phyloP scores from a whole-genome alignment of 2,888 invertebrate species.

The Drosophila merina region DNA sequence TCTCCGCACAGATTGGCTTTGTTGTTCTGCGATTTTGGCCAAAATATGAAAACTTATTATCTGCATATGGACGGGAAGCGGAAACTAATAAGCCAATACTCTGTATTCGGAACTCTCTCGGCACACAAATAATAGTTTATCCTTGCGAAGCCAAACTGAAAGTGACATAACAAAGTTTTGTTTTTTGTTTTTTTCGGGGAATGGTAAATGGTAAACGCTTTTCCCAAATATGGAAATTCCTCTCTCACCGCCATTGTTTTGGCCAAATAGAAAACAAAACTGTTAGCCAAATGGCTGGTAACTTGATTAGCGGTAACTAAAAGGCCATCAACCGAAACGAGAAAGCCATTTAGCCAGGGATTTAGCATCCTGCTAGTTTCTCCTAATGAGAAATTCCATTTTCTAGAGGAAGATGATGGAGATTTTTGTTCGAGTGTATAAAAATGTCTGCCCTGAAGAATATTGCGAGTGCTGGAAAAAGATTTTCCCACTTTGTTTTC shows the following conservation, averaged over 20 bases:
- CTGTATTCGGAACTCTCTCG: background rate
- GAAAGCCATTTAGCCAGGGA: background rate
- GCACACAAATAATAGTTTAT: no score
- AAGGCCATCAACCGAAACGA: background rate
- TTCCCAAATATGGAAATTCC: slow-evolving; percentile 13
- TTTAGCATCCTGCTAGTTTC: no score
- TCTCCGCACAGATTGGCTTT: background rate
- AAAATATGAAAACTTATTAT: slow-evolving; percentile 65
- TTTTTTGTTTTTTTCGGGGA: no score
- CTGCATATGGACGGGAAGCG: slow-evolving; percentile 17
- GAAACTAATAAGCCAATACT: slow-evolving; percentile 16
- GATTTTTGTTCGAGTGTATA: slow-evolving; percentile 10
- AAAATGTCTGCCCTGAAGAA: slow-evolving; percentile 4
- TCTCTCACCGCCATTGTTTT: background rate
- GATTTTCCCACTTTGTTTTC: slow-evolving; percentile 33
- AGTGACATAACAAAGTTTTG: slow-evolving; percentile 29
- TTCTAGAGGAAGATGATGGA: no score
- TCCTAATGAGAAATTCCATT: background rate
- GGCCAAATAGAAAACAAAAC: slow-evolving; percentile 5
- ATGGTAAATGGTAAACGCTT: slow-evolving; percentile 14
- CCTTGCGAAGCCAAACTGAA: slow-evolving; percentile 10
- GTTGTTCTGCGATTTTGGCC: slow-evolving; percentile 15
- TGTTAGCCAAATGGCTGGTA: slow-evolving; percentile 7
- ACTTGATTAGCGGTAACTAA: slow-evolving; percentile 21
- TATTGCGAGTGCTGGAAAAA: slow-evolving; percentile 9